Base-by-base conservation (phyloP, 2,888 invertebrate species). In the Parnassius mnemosyne region DNA sequence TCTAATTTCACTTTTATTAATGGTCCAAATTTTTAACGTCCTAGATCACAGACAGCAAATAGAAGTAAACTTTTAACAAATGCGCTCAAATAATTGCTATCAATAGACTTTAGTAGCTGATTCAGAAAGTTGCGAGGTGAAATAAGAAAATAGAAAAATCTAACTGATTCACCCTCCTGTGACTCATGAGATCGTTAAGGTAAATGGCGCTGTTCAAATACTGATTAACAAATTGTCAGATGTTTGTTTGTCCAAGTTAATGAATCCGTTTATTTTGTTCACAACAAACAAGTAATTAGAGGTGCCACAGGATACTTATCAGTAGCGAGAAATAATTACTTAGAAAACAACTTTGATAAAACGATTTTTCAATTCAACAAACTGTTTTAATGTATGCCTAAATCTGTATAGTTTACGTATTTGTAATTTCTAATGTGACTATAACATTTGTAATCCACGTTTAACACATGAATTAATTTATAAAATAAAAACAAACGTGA, bases 261-360 rank as follows among this genome's bases (percentile, higher is more conserved):
- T 69, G 70, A 68, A 71, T 66, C 71, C 67, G 73, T 76, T 76
- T 72, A 79, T 77, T 76, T 78, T 66, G 71, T 72, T 76, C 69
- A 71, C 65, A 63, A 69, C 73, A 86, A 87, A 87, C 81, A 85
- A 82, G 72, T 80, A 72, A 83, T 87, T 85, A 86, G 79, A 65
- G 71, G 63, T 67, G 67, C 67, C 11, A 61, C 7, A 12, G 7
- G 5, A 12, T 59, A 60, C 60, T 73, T 77, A 78, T 76, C 71
- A 69, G 60, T 79, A 71, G 70, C 61, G 55, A 64, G 69, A 74
- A 75, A 62, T 61, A 66, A 74, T 69, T 74, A 66, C 69, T 69
- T 50, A 57, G 75, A 73, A 70, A 25, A 74, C 68, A 66, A 69
- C 9, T 43, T 9, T 43, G 43, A 43, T 43, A 43, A 43, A 43